A percentile compares a stretch with the other conserved stretches of the same genome.
These are phyloP conservation scores for Drosophila pectinifera DNA, from an alignment of 1,140 invertebrate genomes.

Conservation along the genomic window DNA sequence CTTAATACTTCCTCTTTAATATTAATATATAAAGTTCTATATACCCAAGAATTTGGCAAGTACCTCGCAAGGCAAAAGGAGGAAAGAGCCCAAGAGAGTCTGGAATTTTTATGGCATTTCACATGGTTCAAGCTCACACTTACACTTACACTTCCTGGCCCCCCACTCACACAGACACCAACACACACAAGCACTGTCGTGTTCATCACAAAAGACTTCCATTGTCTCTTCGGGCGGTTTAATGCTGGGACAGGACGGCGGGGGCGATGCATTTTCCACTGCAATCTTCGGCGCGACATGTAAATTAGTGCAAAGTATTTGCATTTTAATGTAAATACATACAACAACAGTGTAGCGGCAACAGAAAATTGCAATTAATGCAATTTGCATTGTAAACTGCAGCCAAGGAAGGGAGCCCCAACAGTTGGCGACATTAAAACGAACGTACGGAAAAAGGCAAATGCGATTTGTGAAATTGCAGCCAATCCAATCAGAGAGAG, in stretches of 20 bases:
- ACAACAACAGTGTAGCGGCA: conserved; percentile 20
- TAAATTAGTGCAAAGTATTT: conserved; percentile 76
- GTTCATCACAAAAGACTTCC: conserved; percentile 58
- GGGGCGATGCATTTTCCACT: conserved; percentile 28
- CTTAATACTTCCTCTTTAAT: not conserved
- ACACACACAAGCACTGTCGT: not conserved
- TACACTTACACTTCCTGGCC: conserved; percentile 38
- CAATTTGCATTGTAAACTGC: conserved; percentile 71
- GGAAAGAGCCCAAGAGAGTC: conserved; percentile 12
- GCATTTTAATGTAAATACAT: conserved; percentile 68
- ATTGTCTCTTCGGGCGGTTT: conserved; percentile 49
- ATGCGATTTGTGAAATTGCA: conserved; percentile 52
- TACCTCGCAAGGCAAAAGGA: not conserved
- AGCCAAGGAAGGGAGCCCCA: conserved; percentile 26
- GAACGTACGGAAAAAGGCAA: conserved; percentile 32
- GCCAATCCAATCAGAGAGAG: conserved; percentile 37
- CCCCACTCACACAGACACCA: conserved; percentile 18
- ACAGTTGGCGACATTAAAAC: conserved; percentile 22
- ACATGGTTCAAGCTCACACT: conserved; percentile 57
- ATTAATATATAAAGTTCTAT: too few species aligned
- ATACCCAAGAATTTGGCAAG: not conserved
- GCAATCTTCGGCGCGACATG: conserved; percentile 63
- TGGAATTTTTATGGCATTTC: conserved; percentile 79
- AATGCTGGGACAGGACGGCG: conserved; percentile 1
- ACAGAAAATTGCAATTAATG: conserved; percentile 70